A percentile compares a stretch with the other conserved stretches of the same genome.
These are phyloP conservation scores for Thamnophis sirtalis DNA, from an alignment of 2,113 vertebrate species.

Conservation along the genomic window DNA sequence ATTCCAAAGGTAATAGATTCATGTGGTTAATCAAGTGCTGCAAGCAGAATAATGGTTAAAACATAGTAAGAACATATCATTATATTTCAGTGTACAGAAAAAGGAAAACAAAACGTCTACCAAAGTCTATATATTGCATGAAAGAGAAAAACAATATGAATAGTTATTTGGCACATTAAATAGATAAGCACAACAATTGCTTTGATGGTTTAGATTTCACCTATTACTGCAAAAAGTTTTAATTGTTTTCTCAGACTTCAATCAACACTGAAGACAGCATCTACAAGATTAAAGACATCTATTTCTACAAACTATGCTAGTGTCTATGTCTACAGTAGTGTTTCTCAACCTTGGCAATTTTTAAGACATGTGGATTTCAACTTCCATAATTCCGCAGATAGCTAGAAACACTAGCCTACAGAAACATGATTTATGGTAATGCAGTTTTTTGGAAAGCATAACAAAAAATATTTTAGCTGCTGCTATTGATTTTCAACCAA, in stretches of 20 bases:
- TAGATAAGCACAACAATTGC: background rate
- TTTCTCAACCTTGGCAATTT: background rate
- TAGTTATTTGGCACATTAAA: background rate
- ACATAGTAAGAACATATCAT: conserved; percentile 1
- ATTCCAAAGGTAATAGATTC: conserved; percentile 87
- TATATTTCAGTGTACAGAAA: background rate
- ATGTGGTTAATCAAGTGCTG: conserved; percentile 90
- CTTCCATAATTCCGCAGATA: background rate
- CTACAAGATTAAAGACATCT: background rate
- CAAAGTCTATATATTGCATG: background rate
- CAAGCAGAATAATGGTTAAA: background rate
- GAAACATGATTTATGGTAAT: background rate
- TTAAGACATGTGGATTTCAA: background rate
- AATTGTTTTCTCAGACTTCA: background rate
- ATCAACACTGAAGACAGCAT: background rate
- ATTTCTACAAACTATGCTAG: background rate
- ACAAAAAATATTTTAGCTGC: background rate
- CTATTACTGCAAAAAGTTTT: background rate
- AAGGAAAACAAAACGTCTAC: background rate
- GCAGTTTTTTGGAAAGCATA: background rate
- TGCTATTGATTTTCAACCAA: background rate
- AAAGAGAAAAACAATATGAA: background rate
- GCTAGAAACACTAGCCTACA: background rate
- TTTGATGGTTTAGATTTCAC: background rate
- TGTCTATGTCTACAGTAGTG: background rate